phyloP scores from a whole-genome alignment of 2,113 vertebrate species.

The Motacilla alba region DNA sequence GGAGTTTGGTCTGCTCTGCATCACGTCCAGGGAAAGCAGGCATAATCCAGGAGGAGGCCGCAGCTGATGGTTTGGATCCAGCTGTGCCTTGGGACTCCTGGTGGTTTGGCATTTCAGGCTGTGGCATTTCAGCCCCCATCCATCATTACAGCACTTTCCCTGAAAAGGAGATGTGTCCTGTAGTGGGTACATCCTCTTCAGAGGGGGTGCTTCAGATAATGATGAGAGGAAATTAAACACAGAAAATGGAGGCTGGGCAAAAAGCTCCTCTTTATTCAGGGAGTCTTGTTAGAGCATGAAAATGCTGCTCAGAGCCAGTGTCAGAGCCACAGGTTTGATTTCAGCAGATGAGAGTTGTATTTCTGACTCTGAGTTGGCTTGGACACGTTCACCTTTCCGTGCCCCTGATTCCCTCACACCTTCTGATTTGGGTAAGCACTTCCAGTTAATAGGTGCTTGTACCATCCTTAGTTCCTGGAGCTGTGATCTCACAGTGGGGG shows the following conservation, averaged over 20 bases:
- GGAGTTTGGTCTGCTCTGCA: background rate
- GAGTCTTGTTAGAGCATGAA: background rate
- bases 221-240: background rate
- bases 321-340: background rate
- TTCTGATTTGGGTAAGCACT: background rate
- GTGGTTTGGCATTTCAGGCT: background rate
- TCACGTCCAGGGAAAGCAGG: background rate
- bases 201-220: background rate
- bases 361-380: background rate
- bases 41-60: background rate
- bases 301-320: background rate
- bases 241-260: background rate
- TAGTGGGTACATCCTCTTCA: background rate
- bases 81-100: background rate
- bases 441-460: background rate
- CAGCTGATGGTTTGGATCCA: background rate
- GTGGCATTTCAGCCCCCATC: background rate
- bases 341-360: background rate
- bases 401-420: background rate
- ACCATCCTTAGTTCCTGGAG: background rate
- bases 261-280: background rate
- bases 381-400: background rate
- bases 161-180: background rate
- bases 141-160: background rate
- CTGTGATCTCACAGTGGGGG: background rate